These are phyloP conservation scores for Calliopum simillimum DNA, from an alignment of 2,888 invertebrate genomes.

Conservation along the genomic window DNA sequence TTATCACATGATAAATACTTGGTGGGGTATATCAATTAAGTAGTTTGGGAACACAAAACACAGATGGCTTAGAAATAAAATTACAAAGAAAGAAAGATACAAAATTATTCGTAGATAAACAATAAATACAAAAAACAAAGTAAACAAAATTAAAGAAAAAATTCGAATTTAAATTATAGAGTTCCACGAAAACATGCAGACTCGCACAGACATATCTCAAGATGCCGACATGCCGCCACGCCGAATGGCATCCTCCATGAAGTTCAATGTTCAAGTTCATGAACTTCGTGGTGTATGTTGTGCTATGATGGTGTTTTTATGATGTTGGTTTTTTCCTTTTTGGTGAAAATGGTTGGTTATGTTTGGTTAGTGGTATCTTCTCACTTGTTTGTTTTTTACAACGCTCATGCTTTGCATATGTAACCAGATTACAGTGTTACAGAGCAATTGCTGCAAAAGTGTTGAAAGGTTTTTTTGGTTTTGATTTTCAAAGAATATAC, in stretches of 20 bases:
- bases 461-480: neutral
- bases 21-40: constrained; percentile 6
- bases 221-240: neutral
- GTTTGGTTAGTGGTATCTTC: neutral
- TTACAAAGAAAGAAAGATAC: neutral
- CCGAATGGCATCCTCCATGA: constrained; percentile 11
- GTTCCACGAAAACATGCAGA: constrained; percentile 5
- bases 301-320: neutral
- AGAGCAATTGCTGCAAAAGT: neutral
- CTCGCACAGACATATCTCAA: neutral
- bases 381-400: neutral
- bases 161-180: neutral
- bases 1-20: constrained; percentile 17
- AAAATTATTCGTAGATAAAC: neutral
- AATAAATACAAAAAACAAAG: constrained; percentile 1
- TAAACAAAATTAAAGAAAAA: neutral
- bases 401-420: neutral
- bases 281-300: constrained; percentile 15
- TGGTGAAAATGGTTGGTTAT: too few relatives aligned
- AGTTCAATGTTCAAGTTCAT: constrained; percentile 42
- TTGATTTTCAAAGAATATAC: too few relatives aligned
- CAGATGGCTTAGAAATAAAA: neutral
- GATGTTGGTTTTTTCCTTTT: neutral
- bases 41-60: neutral
- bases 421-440: neutral